Evolutionary conservation across 2,888 invertebrate species (phyloP), one percentile per base, ranked within the genome.

Genomic region (Isoperla grammatica): DNA sequence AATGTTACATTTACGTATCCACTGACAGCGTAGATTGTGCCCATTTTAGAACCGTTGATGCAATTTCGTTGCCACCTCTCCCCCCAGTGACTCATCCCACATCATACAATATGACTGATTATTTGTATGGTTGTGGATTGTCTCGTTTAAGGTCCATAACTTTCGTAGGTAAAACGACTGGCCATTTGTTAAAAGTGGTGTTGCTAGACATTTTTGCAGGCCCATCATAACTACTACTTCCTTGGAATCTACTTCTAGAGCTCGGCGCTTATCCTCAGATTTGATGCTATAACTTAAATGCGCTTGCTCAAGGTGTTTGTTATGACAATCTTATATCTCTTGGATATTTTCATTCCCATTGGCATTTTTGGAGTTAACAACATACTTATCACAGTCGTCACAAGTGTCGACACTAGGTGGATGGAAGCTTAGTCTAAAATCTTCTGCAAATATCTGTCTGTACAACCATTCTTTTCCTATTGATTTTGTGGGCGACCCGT

Each of bases 1-100:
- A 65, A 56, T 55, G 61, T 63, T 43, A 64, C 56, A 54, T 49
- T 48, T 45, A 64, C 17, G 45, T 29, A 17, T 53, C 35, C 5
- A 13, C 46, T 1, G 53, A n/a, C 35, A 53, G n/a, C n/a, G 2
- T 5, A 15, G 17, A 29, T n/a, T n/a, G 12, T n/a, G 12, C 29
- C 29, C 35, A 53, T 8, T 53, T 23, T 53, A n/a, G n/a, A 6
- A 29, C 22, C 22, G 22, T 53, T 12, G 53, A 53, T 23, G 35
- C n/a, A 20, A 19, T 46, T 46, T 19, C 46, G 2, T 11, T 46
- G 46, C 46, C 23, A 17, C 45, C 43, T 43, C 23, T 13, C 22
- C 45, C 54, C 9, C 54, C 45, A 35, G 43, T 1, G 23, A 17
- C 23, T 56, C 45, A 5, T 45, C 56, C 56, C 43, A 42, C 13